These are phyloP conservation scores for Sminthurides aquaticus DNA, from an alignment of 2,888 invertebrate species.

Conservation along the genomic window DNA sequence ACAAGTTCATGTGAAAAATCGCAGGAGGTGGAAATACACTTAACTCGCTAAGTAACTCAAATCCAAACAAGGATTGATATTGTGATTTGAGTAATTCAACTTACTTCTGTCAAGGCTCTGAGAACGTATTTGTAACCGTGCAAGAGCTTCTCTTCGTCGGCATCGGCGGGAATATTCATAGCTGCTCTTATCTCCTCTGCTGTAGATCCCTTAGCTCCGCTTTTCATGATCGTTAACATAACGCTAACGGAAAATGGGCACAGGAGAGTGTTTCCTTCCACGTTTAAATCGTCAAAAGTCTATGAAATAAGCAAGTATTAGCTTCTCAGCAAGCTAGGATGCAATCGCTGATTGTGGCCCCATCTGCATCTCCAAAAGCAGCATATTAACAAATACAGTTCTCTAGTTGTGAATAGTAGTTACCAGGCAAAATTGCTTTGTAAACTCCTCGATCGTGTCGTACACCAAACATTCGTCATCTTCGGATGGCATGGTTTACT, in stretches of 20 bases:
- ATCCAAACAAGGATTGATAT: neutral
- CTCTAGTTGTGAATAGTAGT: no score
- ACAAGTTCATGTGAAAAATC: neutral
- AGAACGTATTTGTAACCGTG: neutral
- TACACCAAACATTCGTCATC: neutral
- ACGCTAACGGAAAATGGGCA: neutral
- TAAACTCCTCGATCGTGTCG: neutral
- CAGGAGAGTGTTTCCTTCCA: neutral
- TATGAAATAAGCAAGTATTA: no score
- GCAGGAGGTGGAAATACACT: no score
- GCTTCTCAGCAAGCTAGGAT: no score
- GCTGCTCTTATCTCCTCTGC: neutral
- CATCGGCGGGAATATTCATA: neutral
- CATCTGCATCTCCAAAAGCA: no score
- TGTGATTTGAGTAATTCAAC: neutral
- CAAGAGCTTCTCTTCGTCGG: neutral
- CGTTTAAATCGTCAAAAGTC: neutral
- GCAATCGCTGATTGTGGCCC: no score
- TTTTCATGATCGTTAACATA: neutral
- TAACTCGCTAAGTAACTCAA: no score
- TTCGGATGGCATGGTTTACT: neutral
- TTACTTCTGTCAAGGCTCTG: neutral
- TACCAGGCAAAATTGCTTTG: neutral
- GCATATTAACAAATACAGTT: no score
- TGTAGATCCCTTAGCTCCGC: neutral